phyloP scores from a whole-genome alignment of 2,113 vertebrate genomes.

The Pavo muticus region DNA sequence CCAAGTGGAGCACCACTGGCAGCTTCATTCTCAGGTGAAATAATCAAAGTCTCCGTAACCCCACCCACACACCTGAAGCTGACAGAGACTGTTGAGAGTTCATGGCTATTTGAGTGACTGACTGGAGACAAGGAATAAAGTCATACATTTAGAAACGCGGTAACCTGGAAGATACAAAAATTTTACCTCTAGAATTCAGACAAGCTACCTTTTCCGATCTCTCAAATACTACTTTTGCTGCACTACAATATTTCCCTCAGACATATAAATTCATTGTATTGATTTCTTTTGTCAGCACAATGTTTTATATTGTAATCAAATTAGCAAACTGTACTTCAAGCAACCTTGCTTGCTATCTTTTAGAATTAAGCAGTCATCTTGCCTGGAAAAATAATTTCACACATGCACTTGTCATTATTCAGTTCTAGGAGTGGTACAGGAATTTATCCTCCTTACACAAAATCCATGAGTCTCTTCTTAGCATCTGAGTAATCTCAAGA shows the following conservation, averaged over 20 bases:
- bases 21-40: not conserved
- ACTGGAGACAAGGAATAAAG: not conserved
- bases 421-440: not conserved
- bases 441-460: not conserved
- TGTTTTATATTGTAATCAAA: constrained; percentile 33
- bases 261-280: constrained; percentile 28
- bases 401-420: not conserved
- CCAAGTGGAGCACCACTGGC: not conserved
- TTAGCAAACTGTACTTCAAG: constrained; percentile 40
- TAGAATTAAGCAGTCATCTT: not conserved
- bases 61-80: not conserved
- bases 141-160: not conserved
- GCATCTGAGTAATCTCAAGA: not conserved
- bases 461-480: not conserved
- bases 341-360: constrained; percentile 1
- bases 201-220: not conserved
- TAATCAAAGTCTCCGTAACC: not conserved
- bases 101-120: not conserved
- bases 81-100: not conserved
- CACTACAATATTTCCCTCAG: not conserved
- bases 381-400: not conserved
- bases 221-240: not conserved
- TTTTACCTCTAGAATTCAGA: not conserved
- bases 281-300: constrained; percentile 27
- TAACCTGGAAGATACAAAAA: not conserved